Percentiles rank a stretch among this genome's conserved stretches.
Conservation (phyloP, 2,888 invertebrate genomes). For the Nomada ruficornis region DNA sequence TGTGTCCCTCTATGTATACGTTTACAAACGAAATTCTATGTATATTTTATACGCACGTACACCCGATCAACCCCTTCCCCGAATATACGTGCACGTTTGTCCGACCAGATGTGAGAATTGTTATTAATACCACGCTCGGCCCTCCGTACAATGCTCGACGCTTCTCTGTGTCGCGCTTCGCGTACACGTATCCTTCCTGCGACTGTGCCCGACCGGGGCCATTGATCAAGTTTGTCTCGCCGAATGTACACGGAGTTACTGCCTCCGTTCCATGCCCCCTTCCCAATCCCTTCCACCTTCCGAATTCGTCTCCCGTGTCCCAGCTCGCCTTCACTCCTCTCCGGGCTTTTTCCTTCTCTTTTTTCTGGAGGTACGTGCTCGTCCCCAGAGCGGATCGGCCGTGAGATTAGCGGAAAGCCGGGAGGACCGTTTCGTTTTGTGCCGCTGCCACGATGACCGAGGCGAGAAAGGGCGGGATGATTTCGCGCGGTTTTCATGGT, state of each 20-base stretch:
- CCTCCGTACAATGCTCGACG: slow-evolving; percentile 19
- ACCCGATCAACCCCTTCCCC: slow-evolving; percentile 33
- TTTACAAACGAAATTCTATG: slow-evolving; percentile 28
- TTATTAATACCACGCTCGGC: slow-evolving; percentile 55
- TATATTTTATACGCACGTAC: slow-evolving; percentile 35
- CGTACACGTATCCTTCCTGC: slow-evolving; percentile 27
- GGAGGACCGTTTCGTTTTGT: slow-evolving; percentile 37
- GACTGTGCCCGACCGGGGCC: slow-evolving; percentile 35
- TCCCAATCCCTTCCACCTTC: slow-evolving; percentile 6
- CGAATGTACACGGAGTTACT: slow-evolving; percentile 52
- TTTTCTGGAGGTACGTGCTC: slow-evolving; percentile 47
- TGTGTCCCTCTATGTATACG: slow-evolving; percentile 14
- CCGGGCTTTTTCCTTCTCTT: slow-evolving; percentile 10
- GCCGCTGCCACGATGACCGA: not conserved
- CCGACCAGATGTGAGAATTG: slow-evolving; percentile 54
- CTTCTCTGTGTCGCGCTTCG: slow-evolving; percentile 3
- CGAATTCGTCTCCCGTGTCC: not conserved
- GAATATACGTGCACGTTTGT: slow-evolving; percentile 17
- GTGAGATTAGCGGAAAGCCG: slow-evolving; percentile 56
- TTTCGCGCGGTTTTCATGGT: slow-evolving; percentile 54
- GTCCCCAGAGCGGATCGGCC: slow-evolving; percentile 54
- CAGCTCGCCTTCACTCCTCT: not conserved
- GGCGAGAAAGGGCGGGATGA: slow-evolving; percentile 29
- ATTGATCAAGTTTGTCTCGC: slow-evolving; percentile 61
- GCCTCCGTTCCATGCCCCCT: slow-evolving; percentile 20